Evolutionary conservation across 2,113 vertebrate genomes (phyloP).

Genomic region (Sphyrna mokarran): DNA sequence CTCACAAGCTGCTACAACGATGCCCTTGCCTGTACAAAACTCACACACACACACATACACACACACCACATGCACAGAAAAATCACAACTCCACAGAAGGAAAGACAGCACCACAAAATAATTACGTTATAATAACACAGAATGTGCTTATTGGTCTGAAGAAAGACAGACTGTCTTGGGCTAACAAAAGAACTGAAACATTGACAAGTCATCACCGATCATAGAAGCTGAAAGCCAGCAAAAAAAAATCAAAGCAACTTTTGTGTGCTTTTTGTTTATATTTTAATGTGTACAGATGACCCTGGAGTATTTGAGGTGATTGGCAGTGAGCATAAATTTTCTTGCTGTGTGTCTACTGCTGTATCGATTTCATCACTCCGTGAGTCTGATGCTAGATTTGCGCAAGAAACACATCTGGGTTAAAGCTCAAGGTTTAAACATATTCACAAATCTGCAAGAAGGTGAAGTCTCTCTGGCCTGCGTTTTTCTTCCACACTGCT

Average conservation of each 20-base stretch:
- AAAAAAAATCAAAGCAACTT: not conserved
- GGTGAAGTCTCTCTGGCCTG: not conserved
- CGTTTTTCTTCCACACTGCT: not conserved
- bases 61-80: not conserved
- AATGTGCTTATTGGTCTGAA: not conserved
- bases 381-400: not conserved
- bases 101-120: constrained; percentile 6
- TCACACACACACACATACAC: not conserved
- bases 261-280: not conserved
- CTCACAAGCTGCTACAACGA: not conserved
- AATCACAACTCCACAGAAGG: not conserved
- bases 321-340: not conserved
- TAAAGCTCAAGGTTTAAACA: not conserved
- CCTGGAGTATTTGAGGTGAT: not conserved
- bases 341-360: not conserved
- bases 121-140: not conserved
- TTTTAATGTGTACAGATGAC: not conserved
- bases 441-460: not conserved
- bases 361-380: not conserved
- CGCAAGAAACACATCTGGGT: not conserved
- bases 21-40: not conserved
- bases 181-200: not conserved
- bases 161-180: not conserved
- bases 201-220: not conserved
- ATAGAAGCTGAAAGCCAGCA: not conserved